Evolutionary conservation across 2,113 vertebrate species (phyloP), one percentile per base, ranked within the genome.

Genomic region (Varanus komodoensis): DNA sequence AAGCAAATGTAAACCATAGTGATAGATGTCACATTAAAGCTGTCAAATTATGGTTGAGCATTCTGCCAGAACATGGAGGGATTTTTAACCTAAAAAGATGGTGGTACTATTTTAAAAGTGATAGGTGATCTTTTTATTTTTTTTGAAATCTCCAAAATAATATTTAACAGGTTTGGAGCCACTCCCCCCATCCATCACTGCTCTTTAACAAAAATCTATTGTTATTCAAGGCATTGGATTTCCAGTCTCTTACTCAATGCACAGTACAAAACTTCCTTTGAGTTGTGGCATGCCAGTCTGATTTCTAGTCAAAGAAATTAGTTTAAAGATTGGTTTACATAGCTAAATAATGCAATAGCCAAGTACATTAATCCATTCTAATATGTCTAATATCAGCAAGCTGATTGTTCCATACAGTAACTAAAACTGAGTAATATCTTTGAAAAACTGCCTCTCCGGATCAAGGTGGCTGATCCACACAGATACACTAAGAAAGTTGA

Each of bases 61-160:
- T 87, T 69, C 1, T 92, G 79, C 15, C n/a, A 86, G 79, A 87
- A 95, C 44, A 6, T 57, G 57, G 67, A 1, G 9, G 1, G 12
- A 84, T 4, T 0, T 87, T 93, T 88, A 29, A 50, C 85, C 79
- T 38, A 78, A 0, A 85, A 54, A n/a, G 50, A 34, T 3, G 69
- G 4, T 73, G 38, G 54, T 14, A 61, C 34, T 12, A 19, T 34
- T 50, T 9, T 8, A 52, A 38, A 73, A 74, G 19, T 73, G 4
- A 21, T 54, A 74, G 9, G 19, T 44, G 38, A 44, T 44, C 14
- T 4, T 86, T 73, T 50, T 73, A 21, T 19, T 34, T 1, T 57
- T 44, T 68, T 54, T 84, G n/a, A 67, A 11, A 84, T 69, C 44
- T 52, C 50, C 34, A 4, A 19, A 86, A 3, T 15, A 61, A 57